A percentile compares a stretch with the other conserved stretches of the same genome.
Conservation (phyloP, 1,140 invertebrate genomes). For the Condylostylus longicornis region DNA sequence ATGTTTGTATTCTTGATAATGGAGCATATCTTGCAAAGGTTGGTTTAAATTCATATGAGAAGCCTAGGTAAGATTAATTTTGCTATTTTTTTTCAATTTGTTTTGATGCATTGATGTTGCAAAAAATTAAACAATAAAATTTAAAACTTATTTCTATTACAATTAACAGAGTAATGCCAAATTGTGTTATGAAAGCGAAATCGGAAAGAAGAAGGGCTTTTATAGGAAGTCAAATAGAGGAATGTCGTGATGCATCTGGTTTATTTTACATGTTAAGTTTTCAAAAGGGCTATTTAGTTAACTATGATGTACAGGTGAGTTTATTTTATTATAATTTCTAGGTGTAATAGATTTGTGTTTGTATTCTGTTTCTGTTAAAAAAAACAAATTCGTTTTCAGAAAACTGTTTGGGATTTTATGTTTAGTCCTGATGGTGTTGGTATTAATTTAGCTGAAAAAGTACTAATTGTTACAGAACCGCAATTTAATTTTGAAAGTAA, state of each 20-base stretch:
- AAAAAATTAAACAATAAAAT: too few relatives aligned
- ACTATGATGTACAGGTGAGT: slow-evolving; percentile 73
- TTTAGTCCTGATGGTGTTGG: slow-evolving; percentile 80
- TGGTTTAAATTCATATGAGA: slow-evolving; percentile 50
- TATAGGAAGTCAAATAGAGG: slow-evolving; percentile 85
- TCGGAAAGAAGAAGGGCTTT: slow-evolving; percentile 85
- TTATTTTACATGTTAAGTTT: slow-evolving; percentile 88
- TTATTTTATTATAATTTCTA: too few relatives aligned
- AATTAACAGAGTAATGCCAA: slow-evolving; percentile 48
- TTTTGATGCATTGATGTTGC: slow-evolving; percentile 5
- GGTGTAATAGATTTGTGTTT: too few relatives aligned
- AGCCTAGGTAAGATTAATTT: slow-evolving; percentile 49
- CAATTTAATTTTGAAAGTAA: slow-evolving; percentile 85
- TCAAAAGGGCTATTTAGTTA: slow-evolving; percentile 88
- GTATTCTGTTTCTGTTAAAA: not conserved
- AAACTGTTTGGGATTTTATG: slow-evolving; percentile 91
- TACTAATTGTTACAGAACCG: slow-evolving; percentile 86
- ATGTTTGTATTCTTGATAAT: slow-evolving; percentile 58
- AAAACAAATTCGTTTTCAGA: slow-evolving; percentile 27
- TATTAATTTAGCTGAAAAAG: slow-evolving; percentile 57
- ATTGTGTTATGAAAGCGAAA: slow-evolving; percentile 97
- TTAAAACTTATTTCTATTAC: slow-evolving; percentile 7
- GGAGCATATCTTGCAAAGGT: slow-evolving; percentile 74
- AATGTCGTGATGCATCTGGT: slow-evolving; percentile 89
- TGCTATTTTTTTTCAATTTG: too few relatives aligned